phyloP scores from a whole-genome alignment of 2,888 invertebrate species.

The Parnassius mnemosyne region DNA sequence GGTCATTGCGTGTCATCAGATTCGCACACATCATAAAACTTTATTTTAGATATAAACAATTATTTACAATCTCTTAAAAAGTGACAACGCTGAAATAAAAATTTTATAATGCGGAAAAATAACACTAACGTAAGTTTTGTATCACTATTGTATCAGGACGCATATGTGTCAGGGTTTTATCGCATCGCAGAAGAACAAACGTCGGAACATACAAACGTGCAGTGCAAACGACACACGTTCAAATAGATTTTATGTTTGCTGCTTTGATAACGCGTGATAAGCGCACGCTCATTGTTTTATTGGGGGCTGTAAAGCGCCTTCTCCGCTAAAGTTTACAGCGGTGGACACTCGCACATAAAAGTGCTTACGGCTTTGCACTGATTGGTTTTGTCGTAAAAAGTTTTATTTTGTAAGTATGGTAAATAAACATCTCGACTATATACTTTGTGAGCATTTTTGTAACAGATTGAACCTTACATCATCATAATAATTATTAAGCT shows the following conservation, averaged over 20 bases:
- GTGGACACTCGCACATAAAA: constrained; percentile 46
- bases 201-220: constrained; percentile 69
- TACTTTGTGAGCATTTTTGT: background rate
- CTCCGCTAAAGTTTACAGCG: constrained; percentile 40
- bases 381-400: constrained; percentile 22
- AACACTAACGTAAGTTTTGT: background rate
- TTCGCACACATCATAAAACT: too few relatives aligned
- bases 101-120: constrained; percentile 2
- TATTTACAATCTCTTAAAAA: too few relatives aligned
- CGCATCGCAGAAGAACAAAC: constrained; percentile 61
- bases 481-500: too few relatives aligned
- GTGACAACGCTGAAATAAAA: too few relatives aligned
- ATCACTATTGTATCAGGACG: constrained; percentile 16
- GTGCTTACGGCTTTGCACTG: constrained; percentile 34
- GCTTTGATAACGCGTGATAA: constrained; percentile 72
- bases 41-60: too few relatives aligned
- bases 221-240: constrained; percentile 58
- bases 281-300: constrained; percentile 73
- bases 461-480: too few relatives aligned
- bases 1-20: too few relatives aligned
- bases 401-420: constrained; percentile 10
- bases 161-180: constrained; percentile 42
- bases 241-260: constrained; percentile 72
- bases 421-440: constrained; percentile 3
- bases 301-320: constrained; percentile 62